Evolutionary conservation across 2,888 invertebrate genomes (phyloP).

Genomic region (Ophion obscuratus): DNA sequence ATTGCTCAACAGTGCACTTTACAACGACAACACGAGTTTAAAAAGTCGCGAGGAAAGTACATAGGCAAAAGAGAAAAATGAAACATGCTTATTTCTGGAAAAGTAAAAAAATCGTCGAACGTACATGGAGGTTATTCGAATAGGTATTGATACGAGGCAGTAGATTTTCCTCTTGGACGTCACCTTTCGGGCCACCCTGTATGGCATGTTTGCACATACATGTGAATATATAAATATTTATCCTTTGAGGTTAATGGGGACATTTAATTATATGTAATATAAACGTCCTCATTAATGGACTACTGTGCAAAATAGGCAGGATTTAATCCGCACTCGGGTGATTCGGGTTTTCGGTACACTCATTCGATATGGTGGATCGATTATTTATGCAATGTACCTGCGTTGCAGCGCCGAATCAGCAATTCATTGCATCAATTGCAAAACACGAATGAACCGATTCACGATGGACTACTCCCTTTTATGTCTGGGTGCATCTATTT

Average conservation of each 20-base stretch:
- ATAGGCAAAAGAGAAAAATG: too few relatives aligned
- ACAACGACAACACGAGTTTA: too few relatives aligned
- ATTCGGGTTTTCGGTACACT: constrained; percentile 1
- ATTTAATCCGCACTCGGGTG: constrained; percentile 1
- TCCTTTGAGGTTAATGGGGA: neutral
- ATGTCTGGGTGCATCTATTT: neutral
- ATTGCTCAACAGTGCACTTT: too few relatives aligned
- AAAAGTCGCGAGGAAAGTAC: too few relatives aligned
- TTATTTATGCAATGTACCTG: constrained; percentile 5
- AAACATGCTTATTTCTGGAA: too few relatives aligned
- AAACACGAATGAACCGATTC: constrained; percentile 1
- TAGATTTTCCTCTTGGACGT: too few relatives aligned
- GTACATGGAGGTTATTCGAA: too few relatives aligned
- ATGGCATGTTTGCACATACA: neutral
- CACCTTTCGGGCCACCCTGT: too few relatives aligned
- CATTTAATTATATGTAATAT: neutral
- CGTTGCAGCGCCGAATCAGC: neutral
- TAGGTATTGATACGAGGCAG: too few relatives aligned
- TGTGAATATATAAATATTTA: neutral
- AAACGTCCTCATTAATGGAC: neutral
- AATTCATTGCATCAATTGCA: constrained; percentile 8
- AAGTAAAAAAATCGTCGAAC: too few relatives aligned
- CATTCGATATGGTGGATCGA: constrained; percentile 19
- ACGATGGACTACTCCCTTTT: neutral
- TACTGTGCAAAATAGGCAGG: neutral